Evolutionary conservation across 2,888 invertebrate genomes (phyloP), one percentile per base, ranked within the genome.

Genomic region (Trisateles emortualis): DNA sequence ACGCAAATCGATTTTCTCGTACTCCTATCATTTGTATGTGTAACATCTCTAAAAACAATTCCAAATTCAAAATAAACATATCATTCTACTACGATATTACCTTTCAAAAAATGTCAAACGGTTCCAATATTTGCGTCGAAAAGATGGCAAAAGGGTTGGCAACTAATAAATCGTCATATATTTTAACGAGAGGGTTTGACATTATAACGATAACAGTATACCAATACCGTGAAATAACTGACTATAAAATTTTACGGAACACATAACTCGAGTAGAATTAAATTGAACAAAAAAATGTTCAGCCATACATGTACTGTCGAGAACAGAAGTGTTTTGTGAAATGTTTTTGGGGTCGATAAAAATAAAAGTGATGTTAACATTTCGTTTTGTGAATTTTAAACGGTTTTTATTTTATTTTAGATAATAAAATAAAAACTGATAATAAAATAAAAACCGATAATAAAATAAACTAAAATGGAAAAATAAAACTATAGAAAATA

Each of bases 191-290:
- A 49, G 32, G 50, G 41, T 39, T 35, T 44, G 45, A 47, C 60
- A 68, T 59, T 39, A 66, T 66, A 66, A 35, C 63, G 69, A 56
- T 72, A 72, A 64, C 72, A 54, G 47, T 58, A 52, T 60, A 59
- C 59, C 67, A 56, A 72, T 67, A 58, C 67, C 58, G 64, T 66
- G 56, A 72, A 72, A 69, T 69, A 69, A 69, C 61, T 46, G 64
- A 55, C 48, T 32, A 59, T 71, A 68, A 69, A 69, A 72, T 70
- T 70, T 73, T 47, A 72, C 50, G 58, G 36, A 36, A 46, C 42
- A 40, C 59, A 48, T 72, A 50, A 68, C 63, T 68, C 50, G 41
- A 35, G 19, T 19, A n/a, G 58, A 61, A 72, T 68, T 63, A 55
- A 72, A 65, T 48, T 60, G 70, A 29, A 44, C 52, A 57, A 56